phyloP scores from a whole-genome alignment of 1,140 invertebrate genomes.

The Pseudobourletiella spinata region DNA sequence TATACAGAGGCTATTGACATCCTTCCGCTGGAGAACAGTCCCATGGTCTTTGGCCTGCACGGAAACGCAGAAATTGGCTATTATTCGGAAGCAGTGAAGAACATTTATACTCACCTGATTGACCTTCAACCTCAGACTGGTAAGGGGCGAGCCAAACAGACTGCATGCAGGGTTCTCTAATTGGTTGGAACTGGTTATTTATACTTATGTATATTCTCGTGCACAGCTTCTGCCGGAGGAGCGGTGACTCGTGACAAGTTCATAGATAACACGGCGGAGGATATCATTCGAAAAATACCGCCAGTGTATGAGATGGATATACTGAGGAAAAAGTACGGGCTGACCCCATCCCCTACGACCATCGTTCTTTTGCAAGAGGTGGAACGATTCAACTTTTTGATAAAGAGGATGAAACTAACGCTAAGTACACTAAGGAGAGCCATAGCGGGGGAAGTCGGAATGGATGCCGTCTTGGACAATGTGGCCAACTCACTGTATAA shows the following conservation, averaged over 20 bases:
- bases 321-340: constrained; percentile 63
- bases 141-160: constrained; percentile 41
- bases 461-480: constrained; percentile 74
- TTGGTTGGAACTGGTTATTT: neutral
- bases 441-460: constrained; percentile 77
- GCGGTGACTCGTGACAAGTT: constrained; percentile 67
- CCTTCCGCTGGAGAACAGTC: constrained; percentile 62
- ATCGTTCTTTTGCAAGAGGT: constrained; percentile 82
- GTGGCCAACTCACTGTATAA: constrained; percentile 71
- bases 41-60: constrained; percentile 80
- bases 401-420: constrained; percentile 60
- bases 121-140: constrained; percentile 79
- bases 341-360: constrained; percentile 65
- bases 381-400: constrained; percentile 72
- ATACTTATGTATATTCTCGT: neutral
- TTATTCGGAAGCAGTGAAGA: constrained; percentile 70
- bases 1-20: constrained; percentile 55
- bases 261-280: constrained; percentile 66
- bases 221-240: constrained; percentile 45
- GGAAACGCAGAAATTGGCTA: constrained; percentile 87
- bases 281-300: constrained; percentile 60
- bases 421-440: constrained; percentile 66
- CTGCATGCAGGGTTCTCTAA: neutral
- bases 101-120: constrained; percentile 73
- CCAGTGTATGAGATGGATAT: constrained; percentile 63